Percentiles rank a stretch among this genome's conserved stretches.
These are phyloP conservation scores for Poecilia gillii DNA, from an alignment of 2,797 vertebrate genomes.

Conservation along the genomic window DNA sequence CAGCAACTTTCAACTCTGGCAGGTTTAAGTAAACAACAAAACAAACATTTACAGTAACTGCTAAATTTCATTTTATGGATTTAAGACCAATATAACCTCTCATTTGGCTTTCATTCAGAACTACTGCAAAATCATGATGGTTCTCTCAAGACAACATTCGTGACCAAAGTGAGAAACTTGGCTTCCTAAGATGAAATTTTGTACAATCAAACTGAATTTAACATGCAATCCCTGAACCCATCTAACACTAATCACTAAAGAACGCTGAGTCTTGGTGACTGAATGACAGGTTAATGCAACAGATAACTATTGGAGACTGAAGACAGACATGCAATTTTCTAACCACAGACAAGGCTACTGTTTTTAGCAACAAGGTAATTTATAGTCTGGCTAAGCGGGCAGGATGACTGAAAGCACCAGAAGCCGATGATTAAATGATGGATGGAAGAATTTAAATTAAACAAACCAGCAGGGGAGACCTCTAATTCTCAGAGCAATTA, in stretches of 20 bases:
- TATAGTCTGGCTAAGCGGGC: not conserved
- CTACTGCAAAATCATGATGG: not conserved
- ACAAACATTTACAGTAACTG: not conserved
- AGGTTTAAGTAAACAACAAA: not conserved
- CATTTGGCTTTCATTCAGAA: not conserved
- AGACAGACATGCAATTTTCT: slow-evolving; percentile 50
- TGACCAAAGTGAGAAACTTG: not conserved
- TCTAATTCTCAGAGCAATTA: slow-evolving; percentile 39
- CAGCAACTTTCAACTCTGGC: not conserved
- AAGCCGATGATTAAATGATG: slow-evolving; percentile 54
- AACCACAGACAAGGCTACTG: slow-evolving; percentile 18
- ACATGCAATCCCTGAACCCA: slow-evolving; percentile 5
- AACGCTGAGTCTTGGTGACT: slow-evolving; percentile 25
- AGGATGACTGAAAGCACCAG: slow-evolving; percentile 16
- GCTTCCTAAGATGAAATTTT: too few relatives aligned
- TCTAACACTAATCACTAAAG: slow-evolving; percentile 28
- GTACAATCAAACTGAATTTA: not conserved
- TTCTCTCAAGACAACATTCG: not conserved
- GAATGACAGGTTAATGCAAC: slow-evolving; percentile 17
- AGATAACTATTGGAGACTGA: slow-evolving; percentile 41
- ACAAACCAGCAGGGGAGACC: not conserved
- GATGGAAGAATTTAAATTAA: slow-evolving; percentile 30
- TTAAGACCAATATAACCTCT: not conserved
- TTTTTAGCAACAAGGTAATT: slow-evolving; percentile 29
- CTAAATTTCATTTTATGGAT: not conserved